Evolutionary conservation across 2,888 invertebrate genomes (phyloP).

Genomic region (Eupithecia subfuscata): DNA sequence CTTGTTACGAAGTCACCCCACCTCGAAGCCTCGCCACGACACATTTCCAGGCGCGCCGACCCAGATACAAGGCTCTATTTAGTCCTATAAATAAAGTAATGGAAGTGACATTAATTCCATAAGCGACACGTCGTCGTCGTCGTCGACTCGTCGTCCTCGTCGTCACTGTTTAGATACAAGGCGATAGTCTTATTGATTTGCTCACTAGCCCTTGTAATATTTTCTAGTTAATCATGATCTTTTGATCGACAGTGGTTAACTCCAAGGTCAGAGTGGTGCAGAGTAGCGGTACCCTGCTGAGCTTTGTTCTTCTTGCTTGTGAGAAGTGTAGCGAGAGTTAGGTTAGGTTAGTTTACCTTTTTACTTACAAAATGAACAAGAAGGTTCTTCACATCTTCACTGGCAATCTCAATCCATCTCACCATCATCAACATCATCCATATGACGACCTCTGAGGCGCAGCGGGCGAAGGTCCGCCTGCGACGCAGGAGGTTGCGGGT

Average conservation of each 20-base stretch:
- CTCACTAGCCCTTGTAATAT: background rate
- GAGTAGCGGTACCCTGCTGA: background rate
- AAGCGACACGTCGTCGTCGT: background rate
- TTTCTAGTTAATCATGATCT: background rate
- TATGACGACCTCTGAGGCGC: too few relatives aligned
- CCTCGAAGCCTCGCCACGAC: conserved; percentile 23
- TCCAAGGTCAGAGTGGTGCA: too few relatives aligned
- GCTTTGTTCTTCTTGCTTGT: too few relatives aligned
- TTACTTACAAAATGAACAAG: background rate
- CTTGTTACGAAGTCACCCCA: conserved; percentile 23
- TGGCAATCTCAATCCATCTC: background rate
- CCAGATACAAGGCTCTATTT: conserved; percentile 61
- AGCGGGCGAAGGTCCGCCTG: too few relatives aligned
- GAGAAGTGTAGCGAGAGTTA: too few relatives aligned
- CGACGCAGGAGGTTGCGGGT: too few relatives aligned
- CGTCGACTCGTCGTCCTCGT: background rate
- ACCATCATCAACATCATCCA: too few relatives aligned
- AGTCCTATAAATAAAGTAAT: background rate
- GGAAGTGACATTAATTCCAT: background rate
- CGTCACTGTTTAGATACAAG: conserved; percentile 5
- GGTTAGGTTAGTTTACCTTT: too few relatives aligned
- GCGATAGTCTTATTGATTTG: background rate
- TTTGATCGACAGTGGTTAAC: background rate
- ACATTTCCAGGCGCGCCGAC: conserved; percentile 64
- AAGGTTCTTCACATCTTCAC: background rate